Percentiles rank a stretch among this genome's conserved stretches.
Conservation (phyloP, 2,797 vertebrate genomes). For the Karalla daura region DNA sequence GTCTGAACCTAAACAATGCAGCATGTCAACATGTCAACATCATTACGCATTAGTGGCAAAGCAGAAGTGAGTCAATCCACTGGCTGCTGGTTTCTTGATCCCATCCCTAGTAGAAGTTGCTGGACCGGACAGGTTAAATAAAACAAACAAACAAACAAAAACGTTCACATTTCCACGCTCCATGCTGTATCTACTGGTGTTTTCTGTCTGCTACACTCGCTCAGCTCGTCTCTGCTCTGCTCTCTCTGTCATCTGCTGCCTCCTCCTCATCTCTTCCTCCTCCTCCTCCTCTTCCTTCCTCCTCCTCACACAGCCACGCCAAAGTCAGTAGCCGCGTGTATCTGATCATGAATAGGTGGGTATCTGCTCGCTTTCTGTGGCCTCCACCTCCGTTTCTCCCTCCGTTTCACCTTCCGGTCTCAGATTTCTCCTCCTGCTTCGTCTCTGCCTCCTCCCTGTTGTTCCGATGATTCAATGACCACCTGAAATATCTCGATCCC, state of each 20-base stretch:
- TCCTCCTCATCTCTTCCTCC: no score
- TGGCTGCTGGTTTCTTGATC: no score
- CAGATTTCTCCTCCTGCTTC: constrained; percentile 25
- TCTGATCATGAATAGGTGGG: constrained; percentile 99
- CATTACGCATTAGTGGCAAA: no score
- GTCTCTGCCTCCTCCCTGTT: constrained; percentile 1
- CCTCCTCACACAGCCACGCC: constrained; percentile 90
- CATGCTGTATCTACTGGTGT: neutral
- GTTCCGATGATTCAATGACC: constrained; percentile 16
- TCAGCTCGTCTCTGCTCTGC: constrained; percentile 44
- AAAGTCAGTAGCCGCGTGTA: constrained; percentile 99
- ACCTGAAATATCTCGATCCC: constrained; percentile 9
- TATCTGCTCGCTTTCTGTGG: constrained; percentile 83
- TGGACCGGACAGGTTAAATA: no score
- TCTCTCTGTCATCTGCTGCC: constrained; percentile 70
- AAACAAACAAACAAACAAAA: no score
- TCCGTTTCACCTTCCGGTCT: constrained; percentile 44
- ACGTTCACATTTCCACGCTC: constrained; percentile 9
- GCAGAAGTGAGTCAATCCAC: no score
- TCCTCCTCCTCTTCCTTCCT: constrained; percentile 80
- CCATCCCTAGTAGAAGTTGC: no score
- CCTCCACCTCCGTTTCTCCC: constrained; percentile 66
- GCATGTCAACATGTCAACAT: no score
- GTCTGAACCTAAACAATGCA: no score
- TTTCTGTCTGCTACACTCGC: constrained; percentile 31